Conservation (phyloP, 2,797 vertebrate genomes). For the Rhincodon typus region DNA sequence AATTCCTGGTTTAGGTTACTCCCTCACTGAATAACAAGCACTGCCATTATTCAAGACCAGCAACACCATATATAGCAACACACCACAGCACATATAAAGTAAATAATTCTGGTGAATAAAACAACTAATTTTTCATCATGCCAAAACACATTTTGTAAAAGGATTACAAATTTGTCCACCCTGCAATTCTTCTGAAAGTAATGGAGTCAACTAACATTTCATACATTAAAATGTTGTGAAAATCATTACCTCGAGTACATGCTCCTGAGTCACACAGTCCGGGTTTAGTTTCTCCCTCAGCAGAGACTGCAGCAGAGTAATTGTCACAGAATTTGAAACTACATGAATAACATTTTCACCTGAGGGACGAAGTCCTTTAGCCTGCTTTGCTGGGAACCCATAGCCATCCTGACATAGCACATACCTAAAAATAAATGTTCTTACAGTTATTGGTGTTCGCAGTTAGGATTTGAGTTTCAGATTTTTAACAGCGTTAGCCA, state of each 20-base stretch:
- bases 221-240: background rate
- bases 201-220: background rate
- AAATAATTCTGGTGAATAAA: background rate
- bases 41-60: background rate
- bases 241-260: conserved; percentile 72
- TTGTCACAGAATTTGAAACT: conserved; percentile 64
- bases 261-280: conserved; percentile 59
- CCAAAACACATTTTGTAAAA: background rate
- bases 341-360: conserved; percentile 71
- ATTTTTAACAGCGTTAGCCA: background rate
- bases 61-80: background rate
- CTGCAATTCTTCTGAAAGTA: background rate
- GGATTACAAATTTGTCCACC: background rate
- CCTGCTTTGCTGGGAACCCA: conserved; percentile 60
- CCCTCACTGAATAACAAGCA: background rate
- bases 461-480: background rate
- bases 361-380: conserved; percentile 63
- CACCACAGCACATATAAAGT: background rate
- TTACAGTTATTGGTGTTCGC: background rate
- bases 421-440: conserved; percentile 60
- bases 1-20: background rate
- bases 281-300: conserved; percentile 68
- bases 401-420: conserved; percentile 77
- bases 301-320: conserved; percentile 67
- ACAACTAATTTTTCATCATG: background rate